A percentile compares a stretch with the other conserved stretches of the same genome.
These are phyloP conservation scores for Lepus europaeus DNA, from an alignment of 2,113 vertebrate species.

Conservation along the genomic window DNA sequence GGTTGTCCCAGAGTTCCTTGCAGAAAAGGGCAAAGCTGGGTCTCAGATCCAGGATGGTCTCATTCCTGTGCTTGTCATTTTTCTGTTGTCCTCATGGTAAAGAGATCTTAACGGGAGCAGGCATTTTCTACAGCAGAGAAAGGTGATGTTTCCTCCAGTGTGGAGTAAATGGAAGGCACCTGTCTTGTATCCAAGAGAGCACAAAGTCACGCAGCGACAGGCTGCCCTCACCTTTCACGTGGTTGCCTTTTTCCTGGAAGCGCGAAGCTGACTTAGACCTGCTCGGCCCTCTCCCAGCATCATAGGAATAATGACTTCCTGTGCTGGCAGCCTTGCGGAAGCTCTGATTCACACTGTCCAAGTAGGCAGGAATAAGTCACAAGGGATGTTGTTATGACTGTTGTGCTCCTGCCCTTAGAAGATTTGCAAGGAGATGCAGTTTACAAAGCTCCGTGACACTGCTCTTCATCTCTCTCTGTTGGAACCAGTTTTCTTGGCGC, in stretches of 20 bases:
- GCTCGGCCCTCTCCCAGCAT: background rate
- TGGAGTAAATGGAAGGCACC: background rate
- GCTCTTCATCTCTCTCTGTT: background rate
- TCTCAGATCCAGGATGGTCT: background rate
- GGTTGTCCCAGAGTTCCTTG: background rate
- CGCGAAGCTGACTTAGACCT: background rate
- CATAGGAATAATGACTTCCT: background rate
- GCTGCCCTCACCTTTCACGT: background rate
- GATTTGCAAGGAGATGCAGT: background rate
- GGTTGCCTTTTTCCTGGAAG: background rate
- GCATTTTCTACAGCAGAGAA: background rate
- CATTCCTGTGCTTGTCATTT: background rate
- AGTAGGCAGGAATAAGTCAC: background rate
- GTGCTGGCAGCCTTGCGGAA: background rate
- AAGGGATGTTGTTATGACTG: background rate
- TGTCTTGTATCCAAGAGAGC: background rate
- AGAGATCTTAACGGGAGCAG: background rate
- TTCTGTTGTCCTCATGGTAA: background rate
- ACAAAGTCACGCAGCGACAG: background rate
- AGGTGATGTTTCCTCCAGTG: background rate
- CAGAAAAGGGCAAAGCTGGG: background rate
- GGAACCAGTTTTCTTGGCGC: background rate
- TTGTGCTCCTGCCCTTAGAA: background rate
- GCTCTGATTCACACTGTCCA: background rate
- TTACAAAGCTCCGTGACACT: background rate